Evolutionary conservation across 2,888 invertebrate species (phyloP).

Genomic region (Pristionchus maxplancki): DNA sequence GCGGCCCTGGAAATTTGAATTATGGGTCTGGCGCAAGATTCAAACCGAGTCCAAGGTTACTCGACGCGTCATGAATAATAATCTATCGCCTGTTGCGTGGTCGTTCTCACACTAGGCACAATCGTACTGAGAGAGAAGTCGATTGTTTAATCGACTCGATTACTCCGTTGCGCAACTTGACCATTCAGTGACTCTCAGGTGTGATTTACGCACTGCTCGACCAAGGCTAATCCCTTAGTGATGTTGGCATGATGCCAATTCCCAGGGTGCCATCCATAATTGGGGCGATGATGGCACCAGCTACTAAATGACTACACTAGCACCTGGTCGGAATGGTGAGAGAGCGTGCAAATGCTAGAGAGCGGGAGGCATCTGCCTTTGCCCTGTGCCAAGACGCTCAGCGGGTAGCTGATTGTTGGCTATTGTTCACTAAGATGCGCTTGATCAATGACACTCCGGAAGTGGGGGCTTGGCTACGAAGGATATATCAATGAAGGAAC

Average conservation of each 20-base stretch:
- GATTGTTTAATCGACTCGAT: constrained; percentile 33
- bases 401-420: neutral
- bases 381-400: neutral
- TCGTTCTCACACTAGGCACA: constrained; percentile 32
- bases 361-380: constrained; percentile 1
- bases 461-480: constrained; percentile 7
- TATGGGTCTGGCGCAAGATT: constrained; percentile 13
- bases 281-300: constrained; percentile 29
- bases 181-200: constrained; percentile 9
- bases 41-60: constrained; percentile 27
- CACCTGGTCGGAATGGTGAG: neutral
- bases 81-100: neutral
- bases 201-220: neutral
- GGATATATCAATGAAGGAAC: neutral
- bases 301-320: constrained; percentile 2
- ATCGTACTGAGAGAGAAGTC: neutral
- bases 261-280: constrained; percentile 34
- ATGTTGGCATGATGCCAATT: neutral
- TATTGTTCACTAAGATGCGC: constrained; percentile 23
- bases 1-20: constrained; percentile 40
- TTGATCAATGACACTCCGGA: constrained; percentile 16
- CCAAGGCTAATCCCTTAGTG: neutral
- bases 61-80: neutral
- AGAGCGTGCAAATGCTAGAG: neutral
- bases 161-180: constrained; percentile 11